Percentiles rank a stretch among this genome's conserved stretches.
Evolutionary conservation across 35 echinoderm and acorn worm genomes (phyloP).

Genomic region (Amphiura filiformis): DNA sequence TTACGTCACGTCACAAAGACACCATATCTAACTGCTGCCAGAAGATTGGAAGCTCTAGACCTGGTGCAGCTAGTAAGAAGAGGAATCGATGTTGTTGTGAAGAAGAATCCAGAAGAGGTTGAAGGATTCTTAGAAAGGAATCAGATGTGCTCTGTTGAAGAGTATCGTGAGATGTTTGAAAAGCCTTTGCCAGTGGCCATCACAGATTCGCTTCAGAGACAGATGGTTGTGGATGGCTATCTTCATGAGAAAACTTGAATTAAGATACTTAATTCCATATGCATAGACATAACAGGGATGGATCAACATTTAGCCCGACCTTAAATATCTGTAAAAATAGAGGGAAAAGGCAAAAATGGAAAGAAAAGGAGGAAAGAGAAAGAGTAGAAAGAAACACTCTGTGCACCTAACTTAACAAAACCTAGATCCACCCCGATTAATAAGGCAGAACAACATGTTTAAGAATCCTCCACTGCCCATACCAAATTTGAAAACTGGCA

Average conservation of each 20-base stretch:
- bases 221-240: conserved; percentile 3
- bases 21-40: background rate
- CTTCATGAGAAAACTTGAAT: background rate
- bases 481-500: no score
- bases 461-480: no score
- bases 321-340: no score
- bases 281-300: no score
- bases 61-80: background rate
- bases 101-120: background rate
- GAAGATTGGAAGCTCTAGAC: background rate
- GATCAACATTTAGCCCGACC: no score
- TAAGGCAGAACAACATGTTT: no score
- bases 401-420: no score
- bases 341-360: no score
- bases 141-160: background rate
- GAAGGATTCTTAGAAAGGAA: background rate
- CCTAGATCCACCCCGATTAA: no score
- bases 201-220: background rate
- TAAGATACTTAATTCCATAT: no score
- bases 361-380: no score
- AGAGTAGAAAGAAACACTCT: no score
- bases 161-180: background rate
- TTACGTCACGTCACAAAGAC: background rate
- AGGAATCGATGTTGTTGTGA: background rate
- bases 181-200: background rate